phyloP scores from a whole-genome alignment of 1,140 invertebrate species.

The honey bee (Apis mellifera) region DNA sequence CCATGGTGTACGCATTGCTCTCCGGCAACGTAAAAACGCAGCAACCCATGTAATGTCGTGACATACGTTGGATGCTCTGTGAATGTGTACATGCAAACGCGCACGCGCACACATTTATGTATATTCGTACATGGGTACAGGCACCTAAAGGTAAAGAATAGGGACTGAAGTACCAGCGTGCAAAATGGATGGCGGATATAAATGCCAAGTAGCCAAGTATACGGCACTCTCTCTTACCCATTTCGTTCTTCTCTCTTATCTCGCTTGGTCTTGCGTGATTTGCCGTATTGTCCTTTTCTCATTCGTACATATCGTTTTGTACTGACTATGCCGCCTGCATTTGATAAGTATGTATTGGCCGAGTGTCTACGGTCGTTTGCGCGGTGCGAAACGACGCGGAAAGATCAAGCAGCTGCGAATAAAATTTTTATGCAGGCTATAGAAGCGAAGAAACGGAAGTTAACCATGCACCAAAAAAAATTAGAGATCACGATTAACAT shows the following conservation, averaged over 20 bases:
- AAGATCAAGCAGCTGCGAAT: slow-evolving; percentile 66
- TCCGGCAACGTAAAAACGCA: slow-evolving; percentile 23
- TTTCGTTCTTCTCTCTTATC: slow-evolving; percentile 21
- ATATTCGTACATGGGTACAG: slow-evolving; percentile 53
- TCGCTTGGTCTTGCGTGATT: background rate
- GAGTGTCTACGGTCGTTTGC: slow-evolving; percentile 56
- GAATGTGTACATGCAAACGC: background rate
- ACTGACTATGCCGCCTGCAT: slow-evolving; percentile 38
- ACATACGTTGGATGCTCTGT: background rate
- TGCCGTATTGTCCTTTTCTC: slow-evolving; percentile 1
- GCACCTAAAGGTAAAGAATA: slow-evolving; percentile 66
- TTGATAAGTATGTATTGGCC: slow-evolving; percentile 64
- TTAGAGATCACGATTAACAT: background rate
- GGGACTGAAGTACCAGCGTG: slow-evolving; percentile 59
- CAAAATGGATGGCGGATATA: slow-evolving; percentile 73
- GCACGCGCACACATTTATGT: background rate
- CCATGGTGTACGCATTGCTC: slow-evolving; percentile 15
- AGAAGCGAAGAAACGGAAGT: background rate
- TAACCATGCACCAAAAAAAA: background rate
- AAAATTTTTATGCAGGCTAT: slow-evolving; percentile 53
- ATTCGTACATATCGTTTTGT: slow-evolving; percentile 12
- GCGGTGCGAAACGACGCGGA: slow-evolving; percentile 56
- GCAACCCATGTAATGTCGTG: slow-evolving; percentile 29
- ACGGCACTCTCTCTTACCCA: slow-evolving; percentile 38
- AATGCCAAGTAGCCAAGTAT: slow-evolving; percentile 72